These are phyloP conservation scores for Myiagra hebetior DNA, from an alignment of 2,113 vertebrate species.

Conservation along the genomic window DNA sequence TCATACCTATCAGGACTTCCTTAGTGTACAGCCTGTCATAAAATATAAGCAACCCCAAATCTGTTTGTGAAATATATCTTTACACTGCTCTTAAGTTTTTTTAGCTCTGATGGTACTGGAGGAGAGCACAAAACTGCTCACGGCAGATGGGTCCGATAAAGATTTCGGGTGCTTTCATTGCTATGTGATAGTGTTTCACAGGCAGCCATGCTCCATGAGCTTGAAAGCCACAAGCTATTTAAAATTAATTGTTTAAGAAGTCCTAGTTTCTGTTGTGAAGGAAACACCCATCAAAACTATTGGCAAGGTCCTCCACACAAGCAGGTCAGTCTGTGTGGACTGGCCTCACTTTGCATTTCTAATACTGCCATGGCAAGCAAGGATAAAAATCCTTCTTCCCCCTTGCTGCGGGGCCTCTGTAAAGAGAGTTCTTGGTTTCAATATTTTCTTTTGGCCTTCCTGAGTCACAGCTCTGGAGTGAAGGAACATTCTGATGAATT, in stretches of 20 bases:
- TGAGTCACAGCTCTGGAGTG: background rate
- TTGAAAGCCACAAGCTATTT: background rate
- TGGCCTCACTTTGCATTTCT: background rate
- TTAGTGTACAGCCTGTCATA: background rate
- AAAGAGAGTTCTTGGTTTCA: background rate
- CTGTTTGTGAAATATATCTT: background rate
- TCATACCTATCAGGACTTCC: background rate
- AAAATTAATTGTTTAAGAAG: background rate
- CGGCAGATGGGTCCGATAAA: background rate
- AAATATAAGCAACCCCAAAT: background rate
- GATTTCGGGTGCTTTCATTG: background rate
- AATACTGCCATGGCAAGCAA: background rate
- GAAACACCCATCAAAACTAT: background rate
- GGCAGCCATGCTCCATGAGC: background rate
- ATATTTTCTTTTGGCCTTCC: background rate
- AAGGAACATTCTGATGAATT: background rate
- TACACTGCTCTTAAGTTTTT: background rate
- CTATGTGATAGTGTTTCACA: background rate
- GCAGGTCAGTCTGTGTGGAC: background rate
- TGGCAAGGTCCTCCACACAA: background rate
- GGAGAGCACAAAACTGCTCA: background rate
- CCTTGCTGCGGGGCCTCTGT: background rate
- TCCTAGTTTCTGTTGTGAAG: background rate
- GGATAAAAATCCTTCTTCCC: background rate
- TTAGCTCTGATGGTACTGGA: background rate